These are phyloP conservation scores for Tromatobia lineatoria DNA, from an alignment of 2,888 invertebrate species.

Conservation along the genomic window DNA sequence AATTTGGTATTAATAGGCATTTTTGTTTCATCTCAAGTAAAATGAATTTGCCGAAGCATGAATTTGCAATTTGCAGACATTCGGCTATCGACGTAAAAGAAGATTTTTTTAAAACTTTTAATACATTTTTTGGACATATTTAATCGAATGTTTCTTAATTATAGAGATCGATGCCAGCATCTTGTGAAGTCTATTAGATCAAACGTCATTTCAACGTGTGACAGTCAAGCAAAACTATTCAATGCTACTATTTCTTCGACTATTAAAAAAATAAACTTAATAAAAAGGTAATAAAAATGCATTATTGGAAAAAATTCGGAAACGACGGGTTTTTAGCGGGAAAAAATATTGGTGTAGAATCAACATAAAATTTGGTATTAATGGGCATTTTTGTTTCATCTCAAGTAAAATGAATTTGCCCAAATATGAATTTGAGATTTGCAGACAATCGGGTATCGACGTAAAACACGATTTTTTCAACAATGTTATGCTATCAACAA, in stretches of 20 bases:
- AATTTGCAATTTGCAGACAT: background rate
- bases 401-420: background rate
- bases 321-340: background rate
- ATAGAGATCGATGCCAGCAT: constrained; percentile 16
- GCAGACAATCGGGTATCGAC: background rate
- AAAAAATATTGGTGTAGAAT: background rate
- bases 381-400: background rate
- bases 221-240: constrained; percentile 32
- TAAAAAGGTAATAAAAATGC: background rate
- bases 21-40: background rate
- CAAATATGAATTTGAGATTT: background rate
- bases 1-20: background rate
- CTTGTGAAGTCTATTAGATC: constrained; percentile 52
- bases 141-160: background rate
- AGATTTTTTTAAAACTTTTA: background rate
- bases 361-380: background rate
- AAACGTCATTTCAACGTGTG: constrained; percentile 43
- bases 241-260: background rate
- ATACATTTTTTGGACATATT: background rate
- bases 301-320: background rate
- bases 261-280: background rate
- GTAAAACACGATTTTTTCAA: no score
- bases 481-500: no score
- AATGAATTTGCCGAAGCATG: background rate
- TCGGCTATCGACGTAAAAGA: background rate